These are phyloP conservation scores for Macrosteles quadrilineatus DNA, from an alignment of 1,140 invertebrate species.

Conservation along the genomic window DNA sequence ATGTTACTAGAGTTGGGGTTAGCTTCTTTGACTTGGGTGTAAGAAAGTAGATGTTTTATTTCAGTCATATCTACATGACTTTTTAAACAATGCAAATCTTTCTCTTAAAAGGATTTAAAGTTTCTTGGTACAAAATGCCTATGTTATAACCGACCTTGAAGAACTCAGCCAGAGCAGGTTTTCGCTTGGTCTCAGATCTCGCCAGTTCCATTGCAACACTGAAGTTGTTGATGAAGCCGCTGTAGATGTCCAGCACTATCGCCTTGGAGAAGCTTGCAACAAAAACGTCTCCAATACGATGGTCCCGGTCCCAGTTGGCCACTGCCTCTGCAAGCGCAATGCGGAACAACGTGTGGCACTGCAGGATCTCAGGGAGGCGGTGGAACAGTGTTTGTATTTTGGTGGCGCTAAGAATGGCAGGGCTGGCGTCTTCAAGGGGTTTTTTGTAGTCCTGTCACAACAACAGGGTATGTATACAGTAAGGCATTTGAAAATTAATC, in stretches of 20 bases:
- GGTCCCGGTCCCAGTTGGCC: conserved; percentile 88
- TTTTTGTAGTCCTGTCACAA: conserved; percentile 89
- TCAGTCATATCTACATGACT: too few species aligned
- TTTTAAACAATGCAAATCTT: too few species aligned
- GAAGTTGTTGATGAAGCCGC: conserved; percentile 97
- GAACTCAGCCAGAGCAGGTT: conserved; percentile 88
- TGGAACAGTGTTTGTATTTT: conserved; percentile 87
- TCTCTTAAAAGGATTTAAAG: too few species aligned
- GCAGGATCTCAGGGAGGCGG: conserved; percentile 87
- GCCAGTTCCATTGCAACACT: conserved; percentile 93
- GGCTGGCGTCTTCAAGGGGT: conserved; percentile 82
- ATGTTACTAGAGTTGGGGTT: too few species aligned
- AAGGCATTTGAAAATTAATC: too few species aligned
- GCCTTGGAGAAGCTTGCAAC: conserved; percentile 91
- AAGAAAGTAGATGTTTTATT: too few species aligned
- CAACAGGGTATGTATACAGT: conserved; percentile 27
- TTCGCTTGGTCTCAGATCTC: conserved; percentile 90
- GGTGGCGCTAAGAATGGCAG: conserved; percentile 77
- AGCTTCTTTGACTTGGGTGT: too few species aligned
- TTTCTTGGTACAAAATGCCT: too few species aligned
- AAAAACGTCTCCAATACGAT: conserved; percentile 94
- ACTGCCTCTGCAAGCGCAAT: conserved; percentile 88
- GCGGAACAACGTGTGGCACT: conserved; percentile 92
- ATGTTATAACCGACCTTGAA: too few species aligned
- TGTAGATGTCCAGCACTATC: conserved; percentile 92